phyloP scores from a whole-genome alignment of 2,113 vertebrate species.

The Sinosuthora webbiana region DNA sequence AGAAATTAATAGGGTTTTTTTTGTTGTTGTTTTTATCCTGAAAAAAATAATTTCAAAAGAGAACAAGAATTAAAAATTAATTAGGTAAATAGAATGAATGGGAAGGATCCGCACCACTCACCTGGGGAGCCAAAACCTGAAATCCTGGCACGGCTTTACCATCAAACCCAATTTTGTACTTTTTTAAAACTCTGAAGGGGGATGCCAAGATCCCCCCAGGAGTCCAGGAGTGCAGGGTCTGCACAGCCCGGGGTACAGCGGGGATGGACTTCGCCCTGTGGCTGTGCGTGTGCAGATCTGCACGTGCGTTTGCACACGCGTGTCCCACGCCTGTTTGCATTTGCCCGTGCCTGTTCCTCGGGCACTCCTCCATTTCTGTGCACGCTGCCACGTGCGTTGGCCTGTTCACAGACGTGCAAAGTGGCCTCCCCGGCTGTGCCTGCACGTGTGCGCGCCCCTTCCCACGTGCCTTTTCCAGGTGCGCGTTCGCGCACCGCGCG shows the following conservation, averaged over 20 bases:
- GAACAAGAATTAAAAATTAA: not conserved
- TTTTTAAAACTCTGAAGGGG: not conserved
- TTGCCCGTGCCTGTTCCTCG: rapidly evolving
- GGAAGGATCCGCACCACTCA: not conserved
- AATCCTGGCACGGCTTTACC: rapidly evolving
- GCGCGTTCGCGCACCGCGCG: rapidly evolving
- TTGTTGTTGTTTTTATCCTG: not conserved
- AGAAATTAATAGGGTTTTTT: no score
- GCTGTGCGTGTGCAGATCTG: rapidly evolving
- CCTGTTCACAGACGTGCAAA: rapidly evolving
- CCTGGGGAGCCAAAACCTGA: rapidly evolving
- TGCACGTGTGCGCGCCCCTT: rapidly evolving
- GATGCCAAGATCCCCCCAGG: not conserved
- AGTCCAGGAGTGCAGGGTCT: not conserved
- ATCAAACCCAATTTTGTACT: not conserved
- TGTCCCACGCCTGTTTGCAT: rapidly evolving
- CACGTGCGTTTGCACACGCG: rapidly evolving
- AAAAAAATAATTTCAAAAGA: not conserved
- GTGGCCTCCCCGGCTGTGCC: not conserved
- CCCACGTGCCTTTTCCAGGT: not conserved
- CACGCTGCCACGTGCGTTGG: rapidly evolving
- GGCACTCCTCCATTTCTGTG: rapidly evolving
- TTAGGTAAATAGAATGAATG: not conserved
- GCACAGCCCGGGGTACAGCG: not conserved
- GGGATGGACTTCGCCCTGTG: rapidly evolving